Evolutionary conservation across 2,113 vertebrate species (phyloP), one percentile per base, ranked within the genome.

Genomic region (Arothron firmamentum): DNA sequence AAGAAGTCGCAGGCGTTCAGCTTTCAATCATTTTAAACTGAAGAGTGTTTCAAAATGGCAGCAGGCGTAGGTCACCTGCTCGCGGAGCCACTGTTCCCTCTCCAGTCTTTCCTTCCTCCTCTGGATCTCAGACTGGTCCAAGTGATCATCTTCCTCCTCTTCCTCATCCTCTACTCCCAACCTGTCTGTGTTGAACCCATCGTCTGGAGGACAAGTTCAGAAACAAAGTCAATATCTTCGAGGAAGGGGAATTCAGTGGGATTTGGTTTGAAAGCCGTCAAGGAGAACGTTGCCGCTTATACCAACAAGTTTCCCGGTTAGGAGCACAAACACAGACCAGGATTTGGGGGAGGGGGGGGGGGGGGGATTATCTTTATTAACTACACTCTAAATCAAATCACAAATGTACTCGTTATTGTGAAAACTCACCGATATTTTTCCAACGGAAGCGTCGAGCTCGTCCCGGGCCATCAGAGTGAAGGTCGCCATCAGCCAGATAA

Each of bases 391-490:
- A 23, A 34, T 2, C 16, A 18, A 25, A 10, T 23, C 21, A 17
- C 28, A 5, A 31, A 3, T 15, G 5, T 45, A 15, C 42, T 2
- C 3, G 10, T 15, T n/a, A 5, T 12, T 45, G 52, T 1, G 28
- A 45, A 45, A 6, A 59, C 76, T 56, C 78, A 98, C 96, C 93
- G 16, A 96, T 93, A 62, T 96, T 94, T 67, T 94, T 99, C 97
- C 97, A 99, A 45, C 94, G 91, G 88, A 98, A 99, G 49, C 84
- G 93, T 5, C 97, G 94, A 47, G 76, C 92, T 47, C 97, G 90
- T 5, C 97, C 96, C 0, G 97, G 96, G 0, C 95, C 95, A 0
- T 99, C 96, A 0, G 93, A 96, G 72, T 99, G 96, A 51, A 99
- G 88, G 82, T 99, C 97, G 0, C 97, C 97, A 2, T 98, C 94